Evolutionary conservation across 2,113 vertebrate species (phyloP).

Genomic region (Elachura formosa): DNA sequence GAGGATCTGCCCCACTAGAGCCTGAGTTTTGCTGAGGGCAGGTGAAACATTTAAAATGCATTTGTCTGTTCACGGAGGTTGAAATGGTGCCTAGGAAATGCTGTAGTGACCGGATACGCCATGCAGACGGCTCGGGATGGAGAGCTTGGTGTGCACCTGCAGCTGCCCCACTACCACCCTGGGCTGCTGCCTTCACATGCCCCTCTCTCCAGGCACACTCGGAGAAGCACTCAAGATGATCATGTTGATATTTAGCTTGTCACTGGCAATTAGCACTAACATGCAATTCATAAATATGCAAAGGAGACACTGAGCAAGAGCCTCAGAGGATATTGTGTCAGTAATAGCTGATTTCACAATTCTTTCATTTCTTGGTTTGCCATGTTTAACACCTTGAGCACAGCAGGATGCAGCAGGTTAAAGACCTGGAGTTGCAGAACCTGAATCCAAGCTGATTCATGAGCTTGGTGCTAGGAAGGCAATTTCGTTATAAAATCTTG

Average conservation of each 20-base stretch:
- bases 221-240: neutral
- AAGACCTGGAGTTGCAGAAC: neutral
- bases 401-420: neutral
- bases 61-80: neutral
- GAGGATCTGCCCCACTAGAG: neutral
- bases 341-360: neutral
- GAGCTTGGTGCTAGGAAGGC: neutral
- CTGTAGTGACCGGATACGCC: neutral
- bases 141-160: neutral
- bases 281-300: neutral
- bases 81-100: neutral
- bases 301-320: neutral
- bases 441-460: neutral
- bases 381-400: neutral
- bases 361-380: neutral
- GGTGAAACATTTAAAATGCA: neutral
- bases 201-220: neutral
- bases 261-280: neutral
- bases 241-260: neutral
- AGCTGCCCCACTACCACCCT: neutral
- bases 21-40: neutral
- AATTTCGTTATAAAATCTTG: neutral
- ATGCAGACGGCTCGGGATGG: rapidly evolving
- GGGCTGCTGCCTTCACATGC: neutral
- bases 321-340: neutral